Base-by-base conservation (phyloP, 2,113 vertebrate genomes). In the Gulo gulo region DNA sequence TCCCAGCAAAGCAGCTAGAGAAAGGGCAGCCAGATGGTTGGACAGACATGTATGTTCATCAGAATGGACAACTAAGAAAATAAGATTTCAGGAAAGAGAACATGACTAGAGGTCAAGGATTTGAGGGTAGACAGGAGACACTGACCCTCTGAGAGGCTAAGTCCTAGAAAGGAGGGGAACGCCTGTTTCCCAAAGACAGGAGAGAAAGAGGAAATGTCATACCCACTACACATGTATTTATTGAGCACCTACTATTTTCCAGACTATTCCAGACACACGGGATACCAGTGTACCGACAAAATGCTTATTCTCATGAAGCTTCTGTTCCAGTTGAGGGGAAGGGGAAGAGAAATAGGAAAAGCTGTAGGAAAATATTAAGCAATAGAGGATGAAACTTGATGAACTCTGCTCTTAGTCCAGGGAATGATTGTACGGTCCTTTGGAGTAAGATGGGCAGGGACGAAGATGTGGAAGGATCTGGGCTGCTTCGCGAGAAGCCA, bases 131-230 rank as follows among this genome's bases (percentile, higher is more conserved):
- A 50, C 29, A 24, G 36, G 47, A 31, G 4, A 6, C 10, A 7
- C 14, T 29, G 36, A 34, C 14, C 4, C 4, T 84, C 2, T 13
- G 3, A 7, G 11, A 15, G 6, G 3, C 15, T 23, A 36, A n/a
- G 36, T 47, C 26, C 59, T 24, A 16, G 94, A 34, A 12, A 61
- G 45, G 29, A 82, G 39, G 4, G 10, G 2, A 4, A 34, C 34
- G 13, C 21, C 21, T 83, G 47, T 16, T 61, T 78, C 45, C 8
- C 7, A 21, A 45, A 80, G 47, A 67, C 5, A 45, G 71, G 50
- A 71, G 23, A 31, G n/a, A 36, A 59, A 39, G 29, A 34, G 16
- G 78, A 69, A 10, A 76, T 42, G 42, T 39, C 7, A 42, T 6
- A 20, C 47, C 18, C 34, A 63, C 1, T 26, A 2, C 14, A 20